Evolutionary conservation across 2,888 invertebrate genomes (phyloP).

Genomic region (Hipparchia semele): DNA sequence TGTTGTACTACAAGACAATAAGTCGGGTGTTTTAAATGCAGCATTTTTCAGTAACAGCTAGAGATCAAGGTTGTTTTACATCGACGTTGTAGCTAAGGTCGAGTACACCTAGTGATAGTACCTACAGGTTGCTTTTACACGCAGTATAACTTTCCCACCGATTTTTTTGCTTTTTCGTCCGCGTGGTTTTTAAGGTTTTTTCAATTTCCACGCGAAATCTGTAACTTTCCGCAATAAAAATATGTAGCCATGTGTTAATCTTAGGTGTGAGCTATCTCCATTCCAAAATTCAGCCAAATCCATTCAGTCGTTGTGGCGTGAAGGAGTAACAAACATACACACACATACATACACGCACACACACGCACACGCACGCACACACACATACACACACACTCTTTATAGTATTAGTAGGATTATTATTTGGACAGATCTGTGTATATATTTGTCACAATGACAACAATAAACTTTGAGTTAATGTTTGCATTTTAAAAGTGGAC

Average conservation of each 20-base stretch:
- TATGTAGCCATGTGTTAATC: no score
- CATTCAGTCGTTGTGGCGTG: no score
- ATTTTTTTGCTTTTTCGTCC: neutral
- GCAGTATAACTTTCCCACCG: neutral
- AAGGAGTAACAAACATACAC: no score
- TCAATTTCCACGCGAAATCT: no score
- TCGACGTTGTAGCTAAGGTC: conserved; percentile 43
- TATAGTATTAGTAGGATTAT: no score
- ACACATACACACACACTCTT: neutral
- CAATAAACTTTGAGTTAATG: conserved; percentile 10
- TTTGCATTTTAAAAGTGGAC: conserved; percentile 3
- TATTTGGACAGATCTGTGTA: conserved; percentile 1
- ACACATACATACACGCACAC: neutral
- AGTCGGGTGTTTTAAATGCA: conserved; percentile 75
- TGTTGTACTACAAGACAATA: conserved; percentile 68
- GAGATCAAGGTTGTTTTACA: conserved; percentile 72
- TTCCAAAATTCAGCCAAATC: no score
- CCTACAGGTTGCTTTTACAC: neutral
- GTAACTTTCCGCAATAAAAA: no score
- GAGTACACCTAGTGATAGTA: conserved; percentile 30
- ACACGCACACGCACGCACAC: neutral
- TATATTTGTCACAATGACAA: neutral
- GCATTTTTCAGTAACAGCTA: conserved; percentile 79
- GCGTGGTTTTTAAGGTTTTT: no score
- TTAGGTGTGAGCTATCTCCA: no score